Conservation (phyloP, 2,888 invertebrate species). For the Ceratothoa steindachneri region DNA sequence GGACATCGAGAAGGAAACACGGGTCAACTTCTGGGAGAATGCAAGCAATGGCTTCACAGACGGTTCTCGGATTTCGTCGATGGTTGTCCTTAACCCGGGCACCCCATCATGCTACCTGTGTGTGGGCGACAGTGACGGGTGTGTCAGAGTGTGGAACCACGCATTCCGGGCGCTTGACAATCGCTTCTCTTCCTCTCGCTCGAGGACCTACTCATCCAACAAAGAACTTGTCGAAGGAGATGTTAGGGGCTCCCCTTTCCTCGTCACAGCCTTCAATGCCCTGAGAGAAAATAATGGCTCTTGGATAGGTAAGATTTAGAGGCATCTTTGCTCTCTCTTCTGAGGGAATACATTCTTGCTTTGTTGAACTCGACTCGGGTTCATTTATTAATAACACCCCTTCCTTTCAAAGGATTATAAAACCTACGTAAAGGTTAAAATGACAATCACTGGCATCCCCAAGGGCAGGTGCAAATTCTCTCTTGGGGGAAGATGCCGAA, state of each 20-base stretch:
- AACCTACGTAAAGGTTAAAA: no score
- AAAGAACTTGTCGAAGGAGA: conserved; percentile 1
- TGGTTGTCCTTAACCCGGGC: background rate
- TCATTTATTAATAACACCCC: no score
- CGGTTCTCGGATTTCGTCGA: background rate
- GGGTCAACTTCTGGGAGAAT: conserved; percentile 6
- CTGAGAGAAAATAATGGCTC: background rate
- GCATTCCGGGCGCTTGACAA: background rate
- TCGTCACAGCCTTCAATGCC: background rate
- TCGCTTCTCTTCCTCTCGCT: background rate
- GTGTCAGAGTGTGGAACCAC: background rate
- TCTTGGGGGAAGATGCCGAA: no score
- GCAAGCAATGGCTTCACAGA: background rate
- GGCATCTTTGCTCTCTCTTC: no score
- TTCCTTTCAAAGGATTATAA: no score
- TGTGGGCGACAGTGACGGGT: background rate
- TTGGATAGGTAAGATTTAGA: background rate
- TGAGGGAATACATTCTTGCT: no score
- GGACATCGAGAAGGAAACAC: background rate
- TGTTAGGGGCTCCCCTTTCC: background rate
- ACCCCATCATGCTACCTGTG: background rate
- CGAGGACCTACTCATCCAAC: background rate
- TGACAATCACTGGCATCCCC: no score
- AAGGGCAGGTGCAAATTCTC: no score
- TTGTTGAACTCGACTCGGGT: no score